Conservation (phyloP, 2,888 invertebrate genomes). For the Ophraella communa region DNA sequence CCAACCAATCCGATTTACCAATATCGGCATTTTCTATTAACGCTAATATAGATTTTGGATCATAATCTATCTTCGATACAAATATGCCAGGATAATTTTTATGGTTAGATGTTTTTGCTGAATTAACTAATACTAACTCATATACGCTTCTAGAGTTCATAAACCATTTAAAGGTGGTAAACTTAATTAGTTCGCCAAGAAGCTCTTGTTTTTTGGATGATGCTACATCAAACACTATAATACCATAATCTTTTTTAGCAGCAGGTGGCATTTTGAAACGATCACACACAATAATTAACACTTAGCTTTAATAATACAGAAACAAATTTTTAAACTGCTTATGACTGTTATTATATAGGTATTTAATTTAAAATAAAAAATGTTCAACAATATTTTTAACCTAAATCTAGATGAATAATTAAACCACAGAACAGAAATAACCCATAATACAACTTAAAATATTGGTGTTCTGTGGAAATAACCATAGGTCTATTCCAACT, state of each 20-base stretch:
- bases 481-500: too few species aligned
- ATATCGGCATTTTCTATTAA: conserved; percentile 27
- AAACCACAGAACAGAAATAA: too few species aligned
- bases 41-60: conserved; percentile 21
- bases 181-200: conserved; percentile 30
- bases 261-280: conserved; percentile 39
- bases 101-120: conserved; percentile 28
- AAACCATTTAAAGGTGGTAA: conserved; percentile 33
- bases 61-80: conserved; percentile 18
- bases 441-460: too few species aligned
- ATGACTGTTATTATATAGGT: too few species aligned
- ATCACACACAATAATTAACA: too few species aligned
- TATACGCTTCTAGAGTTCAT: conserved; percentile 32
- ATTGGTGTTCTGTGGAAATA: too few species aligned
- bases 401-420: too few species aligned
- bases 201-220: conserved; percentile 28
- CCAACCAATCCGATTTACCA: conserved; percentile 34
- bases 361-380: too few species aligned
- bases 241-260: conserved; percentile 32
- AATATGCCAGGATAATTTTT: conserved; percentile 27
- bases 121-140: conserved; percentile 38
- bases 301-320: too few species aligned
- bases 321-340: too few species aligned
- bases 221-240: conserved; percentile 40
- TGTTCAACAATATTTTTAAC: too few species aligned